Evolutionary conservation across 2,888 invertebrate genomes (phyloP).

Genomic region (Gortyna flavago): DNA sequence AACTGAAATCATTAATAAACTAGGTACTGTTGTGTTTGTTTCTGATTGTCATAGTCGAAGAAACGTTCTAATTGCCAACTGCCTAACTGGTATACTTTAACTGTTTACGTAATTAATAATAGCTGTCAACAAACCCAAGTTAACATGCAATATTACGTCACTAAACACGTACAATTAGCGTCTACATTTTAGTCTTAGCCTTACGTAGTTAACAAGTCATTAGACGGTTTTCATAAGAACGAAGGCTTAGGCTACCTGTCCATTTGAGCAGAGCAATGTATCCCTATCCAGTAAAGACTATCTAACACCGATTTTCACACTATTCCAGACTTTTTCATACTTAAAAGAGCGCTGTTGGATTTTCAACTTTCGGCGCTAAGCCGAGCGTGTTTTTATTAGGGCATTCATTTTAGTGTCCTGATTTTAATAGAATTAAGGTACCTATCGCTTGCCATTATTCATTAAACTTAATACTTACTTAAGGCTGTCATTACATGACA

Average conservation of each 20-base stretch:
- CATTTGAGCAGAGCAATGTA: neutral
- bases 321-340: too few relatives aligned
- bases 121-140: slow-evolving; percentile 23
- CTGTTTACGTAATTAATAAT: slow-evolving; percentile 28
- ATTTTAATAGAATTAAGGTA: neutral
- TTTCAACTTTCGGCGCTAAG: neutral
- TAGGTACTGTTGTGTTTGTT: neutral
- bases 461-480: slow-evolving; percentile 1
- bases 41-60: neutral
- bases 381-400: neutral
- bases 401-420: too few relatives aligned
- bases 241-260: neutral
- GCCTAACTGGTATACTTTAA: neutral
- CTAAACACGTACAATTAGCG: slow-evolving; percentile 3
- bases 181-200: neutral
- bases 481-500: slow-evolving; percentile 5
- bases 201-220: slow-evolving; percentile 9
- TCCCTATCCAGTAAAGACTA: neutral
- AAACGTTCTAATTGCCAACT: neutral
- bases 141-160: slow-evolving; percentile 14
- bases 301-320: neutral
- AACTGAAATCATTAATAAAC: neutral
- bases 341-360: neutral
- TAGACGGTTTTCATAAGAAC: neutral
- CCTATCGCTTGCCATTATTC: neutral